These are phyloP conservation scores for Brachyptera putata DNA, from an alignment of 2,888 invertebrate genomes.

Conservation along the genomic window DNA sequence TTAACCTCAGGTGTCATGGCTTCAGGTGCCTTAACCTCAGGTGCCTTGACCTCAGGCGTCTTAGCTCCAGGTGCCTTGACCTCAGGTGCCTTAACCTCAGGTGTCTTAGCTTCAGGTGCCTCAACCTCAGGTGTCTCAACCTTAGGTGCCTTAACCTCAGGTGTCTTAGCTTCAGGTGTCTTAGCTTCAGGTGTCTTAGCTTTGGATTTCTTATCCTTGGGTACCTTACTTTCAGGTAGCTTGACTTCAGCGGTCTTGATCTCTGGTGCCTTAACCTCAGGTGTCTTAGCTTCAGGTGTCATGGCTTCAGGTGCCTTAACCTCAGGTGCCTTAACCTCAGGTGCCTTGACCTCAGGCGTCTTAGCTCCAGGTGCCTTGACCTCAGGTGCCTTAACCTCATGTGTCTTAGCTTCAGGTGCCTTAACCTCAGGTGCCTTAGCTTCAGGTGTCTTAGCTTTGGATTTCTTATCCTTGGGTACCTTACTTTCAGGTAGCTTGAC, in stretches of 20 bases:
- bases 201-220: conserved; percentile 39
- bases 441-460: background rate
- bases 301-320: too few species aligned
- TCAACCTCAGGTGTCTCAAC: background rate
- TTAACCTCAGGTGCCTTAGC: background rate
- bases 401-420: too few species aligned
- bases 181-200: too few species aligned
- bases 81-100: too few species aligned
- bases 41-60: too few species aligned
- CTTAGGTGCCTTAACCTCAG: background rate
- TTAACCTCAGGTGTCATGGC: background rate
- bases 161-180: too few species aligned
- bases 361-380: background rate
- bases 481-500: background rate
- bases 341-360: background rate
- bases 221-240: too few species aligned
- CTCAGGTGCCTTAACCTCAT: too few species aligned
- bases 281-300: conserved; percentile 27
- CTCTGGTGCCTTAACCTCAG: conserved; percentile 31
- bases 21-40: background rate
- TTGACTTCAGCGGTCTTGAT: too few species aligned
- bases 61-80: too few species aligned
- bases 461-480: background rate
- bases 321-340: too few species aligned
- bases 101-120: too few species aligned